Conservation (phyloP, 2,888 invertebrate genomes). For the Ormyrus nitidulus region DNA sequence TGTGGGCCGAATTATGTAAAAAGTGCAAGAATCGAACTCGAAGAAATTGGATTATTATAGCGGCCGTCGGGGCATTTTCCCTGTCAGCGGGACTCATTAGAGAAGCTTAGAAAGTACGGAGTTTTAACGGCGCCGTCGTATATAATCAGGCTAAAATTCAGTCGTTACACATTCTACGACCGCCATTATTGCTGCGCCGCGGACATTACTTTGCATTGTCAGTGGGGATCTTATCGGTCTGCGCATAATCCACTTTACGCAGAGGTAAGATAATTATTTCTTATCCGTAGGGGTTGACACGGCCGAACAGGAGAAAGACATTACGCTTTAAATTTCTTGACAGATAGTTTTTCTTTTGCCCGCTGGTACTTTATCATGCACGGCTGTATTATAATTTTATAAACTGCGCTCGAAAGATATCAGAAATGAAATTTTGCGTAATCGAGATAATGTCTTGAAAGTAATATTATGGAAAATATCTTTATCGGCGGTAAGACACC, state of each 20-base stretch:
- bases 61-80: slow-evolving; percentile 8
- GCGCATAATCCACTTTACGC: neutral
- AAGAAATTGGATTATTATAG: slow-evolving; percentile 43
- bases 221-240: slow-evolving; percentile 3
- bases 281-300: slow-evolving; percentile 16
- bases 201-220: slow-evolving; percentile 16
- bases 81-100: slow-evolving; percentile 39
- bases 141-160: slow-evolving; percentile 25
- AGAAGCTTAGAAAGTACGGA: slow-evolving; percentile 24
- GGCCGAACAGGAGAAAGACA: neutral
- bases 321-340: slow-evolving; percentile 1
- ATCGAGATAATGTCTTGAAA: no score
- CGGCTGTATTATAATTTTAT: no score
- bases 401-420: no score
- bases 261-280: slow-evolving; percentile 12
- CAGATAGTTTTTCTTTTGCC: neutral
- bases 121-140: slow-evolving; percentile 27
- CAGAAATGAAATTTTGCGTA: no score
- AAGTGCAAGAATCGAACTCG: slow-evolving; percentile 18
- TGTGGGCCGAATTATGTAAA: slow-evolving; percentile 30
- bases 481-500: no score
- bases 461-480: no score
- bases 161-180: slow-evolving; percentile 2
- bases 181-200: slow-evolving; percentile 9
- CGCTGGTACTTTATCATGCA: neutral